phyloP scores from a whole-genome alignment of 2,888 invertebrate genomes.

The Amphipoea oculea region DNA sequence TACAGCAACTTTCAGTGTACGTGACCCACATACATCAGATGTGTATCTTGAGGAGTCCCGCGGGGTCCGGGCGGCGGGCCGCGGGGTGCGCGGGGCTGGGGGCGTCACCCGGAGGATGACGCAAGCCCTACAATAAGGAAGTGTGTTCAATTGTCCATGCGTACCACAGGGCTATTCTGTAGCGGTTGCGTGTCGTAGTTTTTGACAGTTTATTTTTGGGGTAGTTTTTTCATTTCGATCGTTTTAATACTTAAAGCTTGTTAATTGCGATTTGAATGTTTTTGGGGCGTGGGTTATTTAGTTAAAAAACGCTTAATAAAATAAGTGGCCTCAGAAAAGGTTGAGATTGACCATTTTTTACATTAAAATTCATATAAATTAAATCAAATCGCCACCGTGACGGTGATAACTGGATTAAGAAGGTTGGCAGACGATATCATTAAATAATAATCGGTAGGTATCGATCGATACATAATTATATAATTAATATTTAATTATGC shows the following conservation, averaged over 20 bases:
- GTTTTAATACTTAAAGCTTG: not conserved
- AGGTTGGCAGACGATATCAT: conserved; percentile 30
- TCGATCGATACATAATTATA: conserved; percentile 1
- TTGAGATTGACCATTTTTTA: conserved; percentile 20
- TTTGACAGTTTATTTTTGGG: not conserved
- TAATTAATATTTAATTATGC: conserved; percentile 51
- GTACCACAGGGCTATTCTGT: conserved; percentile 72
- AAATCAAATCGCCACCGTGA: conserved; percentile 7
- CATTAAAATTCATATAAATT: conserved; percentile 21
- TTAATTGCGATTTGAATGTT: not conserved
- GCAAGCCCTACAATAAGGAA: conserved; percentile 84
- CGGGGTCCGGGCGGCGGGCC: conserved; percentile 15
- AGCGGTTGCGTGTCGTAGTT: not conserved
- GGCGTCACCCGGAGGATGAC: conserved; percentile 73
- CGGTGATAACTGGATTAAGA: conserved; percentile 32
- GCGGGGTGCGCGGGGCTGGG: conserved; percentile 28
- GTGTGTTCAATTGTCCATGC: conserved; percentile 82
- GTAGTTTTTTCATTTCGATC: too few relatives aligned
- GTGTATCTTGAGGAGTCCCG: conserved; percentile 45
- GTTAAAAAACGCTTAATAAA: not conserved
- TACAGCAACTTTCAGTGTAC: conserved; percentile 46
- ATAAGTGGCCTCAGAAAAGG: conserved; percentile 22
- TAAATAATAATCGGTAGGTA: conserved; percentile 40
- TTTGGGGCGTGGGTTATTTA: not conserved
- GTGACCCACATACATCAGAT: conserved; percentile 45